phyloP scores from a whole-genome alignment of 2,797 vertebrate genomes.

The Etheostoma nigrum region DNA sequence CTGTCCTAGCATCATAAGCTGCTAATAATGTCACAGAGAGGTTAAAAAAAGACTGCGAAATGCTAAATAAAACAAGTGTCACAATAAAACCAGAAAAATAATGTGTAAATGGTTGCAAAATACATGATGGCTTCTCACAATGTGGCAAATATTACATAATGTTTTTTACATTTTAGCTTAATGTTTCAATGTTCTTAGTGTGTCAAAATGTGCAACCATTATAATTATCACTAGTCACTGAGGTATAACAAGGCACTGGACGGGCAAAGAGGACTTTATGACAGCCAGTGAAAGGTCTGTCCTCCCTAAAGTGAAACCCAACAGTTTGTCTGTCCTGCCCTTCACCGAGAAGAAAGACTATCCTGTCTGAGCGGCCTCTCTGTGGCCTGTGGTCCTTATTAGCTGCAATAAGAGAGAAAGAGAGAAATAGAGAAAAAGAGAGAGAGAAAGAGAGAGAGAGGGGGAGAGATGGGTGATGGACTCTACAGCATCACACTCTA shows the following conservation, averaged over 20 bases:
- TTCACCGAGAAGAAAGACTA: constrained; percentile 72
- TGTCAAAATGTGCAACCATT: neutral
- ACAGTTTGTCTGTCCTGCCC: constrained; percentile 70
- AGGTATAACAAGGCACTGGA: constrained; percentile 15
- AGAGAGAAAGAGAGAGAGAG: neutral
- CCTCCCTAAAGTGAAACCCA: constrained; percentile 53
- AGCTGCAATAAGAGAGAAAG: constrained; percentile 47
- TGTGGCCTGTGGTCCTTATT: constrained; percentile 71
- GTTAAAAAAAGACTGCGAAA: neutral
- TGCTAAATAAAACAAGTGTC: neutral
- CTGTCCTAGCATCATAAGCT: neutral
- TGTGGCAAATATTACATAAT: neutral
- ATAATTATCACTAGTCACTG: constrained; percentile 1
- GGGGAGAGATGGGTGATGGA: constrained; percentile 75
- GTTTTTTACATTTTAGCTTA: neutral
- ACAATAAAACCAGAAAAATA: neutral
- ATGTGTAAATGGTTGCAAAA: neutral
- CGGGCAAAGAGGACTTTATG: constrained; percentile 5
- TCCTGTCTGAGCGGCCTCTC: constrained; percentile 76
- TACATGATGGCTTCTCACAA: neutral
- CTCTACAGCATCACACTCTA: constrained; percentile 74
- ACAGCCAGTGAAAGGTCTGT: constrained; percentile 33
- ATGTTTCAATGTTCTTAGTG: neutral
- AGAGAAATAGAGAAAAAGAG: constrained; percentile 30
- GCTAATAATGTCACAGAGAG: neutral